Conservation (phyloP, 1,140 invertebrate species). For the Proctacanthus coquilletti region DNA sequence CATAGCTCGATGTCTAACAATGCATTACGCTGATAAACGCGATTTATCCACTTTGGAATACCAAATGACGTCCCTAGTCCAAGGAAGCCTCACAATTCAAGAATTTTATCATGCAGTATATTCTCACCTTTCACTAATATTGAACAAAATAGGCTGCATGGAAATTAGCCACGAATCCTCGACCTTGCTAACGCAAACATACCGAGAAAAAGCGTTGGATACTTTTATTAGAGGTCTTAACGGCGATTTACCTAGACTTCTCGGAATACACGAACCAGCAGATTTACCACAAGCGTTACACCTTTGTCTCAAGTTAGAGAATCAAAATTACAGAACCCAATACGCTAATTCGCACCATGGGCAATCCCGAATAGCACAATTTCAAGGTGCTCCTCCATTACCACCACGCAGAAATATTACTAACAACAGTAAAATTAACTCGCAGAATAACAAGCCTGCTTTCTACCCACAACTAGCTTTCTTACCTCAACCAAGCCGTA, state of each 20-base stretch:
- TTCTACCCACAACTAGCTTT: no score
- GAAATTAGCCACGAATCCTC: neutral
- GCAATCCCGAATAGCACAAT: no score
- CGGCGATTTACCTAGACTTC: slow-evolving; percentile 7
- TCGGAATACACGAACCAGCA: slow-evolving; percentile 6
- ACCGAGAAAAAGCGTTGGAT: slow-evolving; percentile 7
- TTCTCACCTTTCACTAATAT: neutral
- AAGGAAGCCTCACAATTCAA: neutral
- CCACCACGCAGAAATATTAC: no score
- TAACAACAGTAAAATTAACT: no score
- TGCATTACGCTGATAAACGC: slow-evolving; percentile 5
- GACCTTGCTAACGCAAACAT: slow-evolving; percentile 1
- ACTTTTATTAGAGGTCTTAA: slow-evolving; percentile 7
- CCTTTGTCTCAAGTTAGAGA: neutral
- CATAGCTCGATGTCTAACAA: neutral
- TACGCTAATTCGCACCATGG: no score
- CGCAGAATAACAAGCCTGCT: no score
- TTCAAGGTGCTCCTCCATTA: no score
- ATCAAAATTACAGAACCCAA: neutral
- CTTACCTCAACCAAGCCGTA: no score
- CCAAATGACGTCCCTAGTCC: neutral
- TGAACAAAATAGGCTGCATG: slow-evolving; percentile 1
- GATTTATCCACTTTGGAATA: slow-evolving; percentile 4
- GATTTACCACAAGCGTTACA: slow-evolving; percentile 1
- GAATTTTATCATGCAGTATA: slow-evolving; percentile 1